Evolutionary conservation across 1,140 invertebrate species (phyloP), one percentile per base, ranked within the genome.

Genomic region (Camponotus vicinus): DNA sequence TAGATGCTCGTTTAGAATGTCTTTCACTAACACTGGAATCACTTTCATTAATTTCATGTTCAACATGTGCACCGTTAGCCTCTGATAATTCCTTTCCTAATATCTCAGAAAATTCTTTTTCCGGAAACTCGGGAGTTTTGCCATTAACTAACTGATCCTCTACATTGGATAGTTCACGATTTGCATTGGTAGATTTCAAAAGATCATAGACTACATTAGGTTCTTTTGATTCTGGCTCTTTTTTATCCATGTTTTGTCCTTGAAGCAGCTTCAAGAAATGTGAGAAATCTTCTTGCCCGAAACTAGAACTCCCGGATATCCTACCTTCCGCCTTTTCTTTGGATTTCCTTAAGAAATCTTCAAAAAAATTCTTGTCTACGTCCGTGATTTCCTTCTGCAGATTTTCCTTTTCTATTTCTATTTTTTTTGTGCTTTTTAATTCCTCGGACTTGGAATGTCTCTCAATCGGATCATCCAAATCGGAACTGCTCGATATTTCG

Each of bases 331-430:
- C 86, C 71, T 89, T 94, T 70, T 95, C 93, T n/a, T 92, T 93
- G 0, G 94, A 93, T 64, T 66, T 90, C 42, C 91, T 93, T 15
- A 95, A 75, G 32, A 95, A 86, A 89, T 92, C 91, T 37, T 94
- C 94, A 52, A 95, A 95, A 70, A 95, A 95, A 67, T 94, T 92
- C 69, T 95, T 94, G 55, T 95, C 95, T 0, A 95, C 94, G n/a
- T 95, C 95, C 0, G 92, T 95, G 34, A 95, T 95, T 86, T 95
- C 94, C 69, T 95, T 95, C 37, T 94, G 92, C 6, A 95, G 57
- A 87, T 91, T 95, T 7, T 94, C 93, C 34, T 95, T 94, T 13
- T 92, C 91, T 1, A 89, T 90, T 40, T 91, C 86, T 3, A 79
- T n/a, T 71, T 89, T 92, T 40, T 91, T 92, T 1, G 78, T 27